Base-by-base conservation (phyloP, 2,888 invertebrate species). In the Lomographa bimaculata region DNA sequence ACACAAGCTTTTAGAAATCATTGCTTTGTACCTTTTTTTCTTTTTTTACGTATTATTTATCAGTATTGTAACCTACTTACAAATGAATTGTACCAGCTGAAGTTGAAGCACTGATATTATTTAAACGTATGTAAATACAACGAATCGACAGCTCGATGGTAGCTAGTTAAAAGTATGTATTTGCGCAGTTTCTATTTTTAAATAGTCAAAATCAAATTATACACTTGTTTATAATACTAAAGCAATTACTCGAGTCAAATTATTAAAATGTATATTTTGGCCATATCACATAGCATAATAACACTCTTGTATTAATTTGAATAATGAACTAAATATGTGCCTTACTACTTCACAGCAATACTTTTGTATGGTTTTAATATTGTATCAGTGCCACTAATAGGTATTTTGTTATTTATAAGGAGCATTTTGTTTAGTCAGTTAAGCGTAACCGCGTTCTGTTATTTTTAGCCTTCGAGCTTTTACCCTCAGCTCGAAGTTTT, bases 391-490 rank as follows among this genome's bases (percentile, higher is more conserved):
- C 87, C 85, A 86, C 84, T 65, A 48, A 46, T 56, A 54, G 42
- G 58, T 59, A 54, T 62, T 60, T 69, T 61, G 57, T 59, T 65
- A 71, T 56, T 66, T 65, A 39, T 73, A 75, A 71, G 71, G 57
- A 75, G 75, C 79, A 80, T 81, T 83, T 76, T 63, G 71, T 73
- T n/a, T 83, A 83, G 79, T 81, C 76, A 78, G 57, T 64, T 75
- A 78, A 76, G 75, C 57, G 63, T 77, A 62, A 73, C 67, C 62
- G 71, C 58, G 59, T 73, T 47, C 35, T 42, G 21, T 71, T 73
- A 65, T 67, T 69, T 71, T n/a, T n/a, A n/a, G n/a, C n/a, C n/a
- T n/a, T n/a, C n/a, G n/a, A n/a, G n/a, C n/a, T n/a, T n/a, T n/a
- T n/a, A n/a, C n/a, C n/a, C n/a, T n/a, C n/a, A n/a, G n/a, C n/a